phyloP scores from a whole-genome alignment of 2,113 vertebrate genomes.

The Thalassoma bifasciatum region DNA sequence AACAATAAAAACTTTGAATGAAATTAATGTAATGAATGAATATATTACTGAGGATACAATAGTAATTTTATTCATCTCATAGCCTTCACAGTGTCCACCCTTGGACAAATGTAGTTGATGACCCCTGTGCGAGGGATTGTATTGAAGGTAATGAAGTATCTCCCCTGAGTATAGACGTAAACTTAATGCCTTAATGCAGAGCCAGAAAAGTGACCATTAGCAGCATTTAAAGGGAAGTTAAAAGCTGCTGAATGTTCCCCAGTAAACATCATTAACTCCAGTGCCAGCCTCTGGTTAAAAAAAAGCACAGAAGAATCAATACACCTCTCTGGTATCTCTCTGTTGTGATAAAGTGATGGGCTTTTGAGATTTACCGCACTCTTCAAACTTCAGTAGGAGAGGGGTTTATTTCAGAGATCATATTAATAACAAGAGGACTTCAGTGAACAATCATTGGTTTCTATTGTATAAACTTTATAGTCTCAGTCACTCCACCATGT shows the following conservation, averaged over 20 bases:
- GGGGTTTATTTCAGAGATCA: too few relatives aligned
- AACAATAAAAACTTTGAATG: too few relatives aligned
- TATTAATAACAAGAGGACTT: too few relatives aligned
- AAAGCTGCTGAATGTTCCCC: conserved; percentile 12
- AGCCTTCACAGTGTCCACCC: too few relatives aligned
- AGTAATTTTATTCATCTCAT: too few relatives aligned
- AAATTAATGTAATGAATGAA: too few relatives aligned
- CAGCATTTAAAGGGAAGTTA: conserved; percentile 16
- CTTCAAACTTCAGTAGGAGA: too few relatives aligned
- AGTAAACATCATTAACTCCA: conserved; percentile 22
- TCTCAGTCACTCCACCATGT: not conserved
- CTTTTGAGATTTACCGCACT: not conserved
- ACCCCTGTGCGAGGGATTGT: not conserved
- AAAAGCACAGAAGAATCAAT: conserved; percentile 16
- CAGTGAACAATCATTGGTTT: too few relatives aligned
- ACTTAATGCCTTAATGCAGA: conserved; percentile 61
- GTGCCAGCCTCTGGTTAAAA: not conserved
- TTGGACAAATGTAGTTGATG: too few relatives aligned
- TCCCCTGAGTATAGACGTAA: conserved; percentile 24
- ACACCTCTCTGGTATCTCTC: not conserved
- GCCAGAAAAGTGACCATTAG: conserved; percentile 39
- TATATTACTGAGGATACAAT: too few relatives aligned
- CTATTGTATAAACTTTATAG: not conserved
- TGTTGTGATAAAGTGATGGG: not conserved
- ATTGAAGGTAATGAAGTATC: conserved; percentile 1